Evolutionary conservation across 2,888 invertebrate species (phyloP).

Genomic region (Biston betularia): DNA sequence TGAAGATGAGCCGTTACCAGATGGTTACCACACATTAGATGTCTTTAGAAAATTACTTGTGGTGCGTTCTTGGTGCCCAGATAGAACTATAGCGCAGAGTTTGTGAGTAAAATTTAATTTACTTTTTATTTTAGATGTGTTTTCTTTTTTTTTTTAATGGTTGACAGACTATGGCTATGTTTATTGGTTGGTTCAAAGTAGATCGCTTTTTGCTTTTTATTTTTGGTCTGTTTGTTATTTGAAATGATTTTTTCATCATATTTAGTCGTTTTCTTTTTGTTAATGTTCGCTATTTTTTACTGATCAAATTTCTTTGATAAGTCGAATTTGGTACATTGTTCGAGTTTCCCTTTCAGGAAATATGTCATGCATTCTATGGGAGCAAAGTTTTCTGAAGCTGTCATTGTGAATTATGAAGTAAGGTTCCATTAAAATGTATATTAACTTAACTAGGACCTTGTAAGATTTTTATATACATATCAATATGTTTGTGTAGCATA

Average conservation of each 20-base stretch:
- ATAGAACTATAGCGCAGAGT: constrained; percentile 93
- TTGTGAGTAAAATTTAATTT: constrained; percentile 62
- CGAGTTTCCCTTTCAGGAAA: constrained; percentile 81
- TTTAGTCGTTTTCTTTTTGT: too few species aligned
- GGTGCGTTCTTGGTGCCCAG: constrained; percentile 94
- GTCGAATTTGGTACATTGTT: not conserved
- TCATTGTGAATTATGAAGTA: constrained; percentile 91
- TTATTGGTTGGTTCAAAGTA: too few species aligned
- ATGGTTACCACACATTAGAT: constrained; percentile 91
- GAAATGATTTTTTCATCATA: too few species aligned
- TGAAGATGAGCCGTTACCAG: constrained; percentile 93
- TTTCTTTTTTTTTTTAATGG: not conserved
- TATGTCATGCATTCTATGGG: constrained; percentile 93
- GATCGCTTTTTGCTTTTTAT: too few species aligned
- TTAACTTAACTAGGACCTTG: not conserved
- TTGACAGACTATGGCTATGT: too few species aligned
- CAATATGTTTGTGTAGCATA: constrained; percentile 63
- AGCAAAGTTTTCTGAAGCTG: constrained; percentile 90
- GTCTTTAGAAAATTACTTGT: constrained; percentile 92
- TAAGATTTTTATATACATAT: not conserved
- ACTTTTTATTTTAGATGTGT: not conserved
- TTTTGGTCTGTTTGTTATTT: too few species aligned
- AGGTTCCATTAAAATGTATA: not conserved
- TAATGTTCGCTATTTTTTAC: too few species aligned
- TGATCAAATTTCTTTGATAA: too few species aligned